Conservation (phyloP, 2,888 invertebrate species). For the Rhyacophila evoluta region DNA sequence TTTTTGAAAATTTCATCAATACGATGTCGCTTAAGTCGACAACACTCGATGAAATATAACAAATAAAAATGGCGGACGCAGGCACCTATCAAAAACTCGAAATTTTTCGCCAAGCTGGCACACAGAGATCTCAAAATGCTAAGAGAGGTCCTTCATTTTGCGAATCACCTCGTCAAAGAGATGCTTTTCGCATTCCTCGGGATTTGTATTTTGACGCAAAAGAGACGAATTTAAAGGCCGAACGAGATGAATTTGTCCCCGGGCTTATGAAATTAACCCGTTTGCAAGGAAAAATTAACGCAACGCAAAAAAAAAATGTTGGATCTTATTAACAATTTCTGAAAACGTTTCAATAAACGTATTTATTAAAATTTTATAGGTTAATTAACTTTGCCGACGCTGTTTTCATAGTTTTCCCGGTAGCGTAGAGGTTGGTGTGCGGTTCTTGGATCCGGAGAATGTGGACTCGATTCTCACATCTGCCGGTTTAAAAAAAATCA, state of each 20-base stretch:
- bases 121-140: not conserved
- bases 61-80: not conserved
- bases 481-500: no score
- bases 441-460: no score
- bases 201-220: not conserved
- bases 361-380: no score
- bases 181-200: conserved; percentile 5
- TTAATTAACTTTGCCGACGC: no score
- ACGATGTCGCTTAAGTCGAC: not conserved
- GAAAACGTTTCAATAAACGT: no score
- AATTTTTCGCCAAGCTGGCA: not conserved
- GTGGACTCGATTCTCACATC: no score
- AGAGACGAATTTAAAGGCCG: not conserved
- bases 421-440: no score
- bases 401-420: no score
- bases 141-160: not conserved
- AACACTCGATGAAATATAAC: not conserved
- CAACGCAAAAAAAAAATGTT: no score
- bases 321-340: no score
- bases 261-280: not conserved
- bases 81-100: not conserved
- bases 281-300: no score
- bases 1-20: not conserved
- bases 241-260: not conserved
- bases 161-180: conserved; percentile 15